phyloP scores from a whole-genome alignment of 2,113 vertebrate species.

The Eonycteris spelaea region DNA sequence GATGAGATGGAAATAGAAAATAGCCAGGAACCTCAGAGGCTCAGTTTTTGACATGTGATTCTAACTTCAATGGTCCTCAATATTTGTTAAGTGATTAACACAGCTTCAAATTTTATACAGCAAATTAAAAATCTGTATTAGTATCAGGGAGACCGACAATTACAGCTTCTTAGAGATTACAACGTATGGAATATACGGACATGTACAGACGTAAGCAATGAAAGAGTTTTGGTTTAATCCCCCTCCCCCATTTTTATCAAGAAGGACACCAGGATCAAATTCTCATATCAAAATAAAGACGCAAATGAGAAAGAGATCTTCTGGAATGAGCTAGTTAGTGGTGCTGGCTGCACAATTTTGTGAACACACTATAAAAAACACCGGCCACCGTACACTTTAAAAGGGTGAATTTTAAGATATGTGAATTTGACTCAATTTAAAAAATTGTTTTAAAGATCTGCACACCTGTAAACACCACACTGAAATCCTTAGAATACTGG shows the following conservation, averaged over 20 bases:
- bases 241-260: not conserved
- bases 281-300: not conserved
- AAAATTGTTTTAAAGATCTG: not conserved
- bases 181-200: not conserved
- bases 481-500: not conserved
- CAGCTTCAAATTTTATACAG: not conserved
- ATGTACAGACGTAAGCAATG: not conserved
- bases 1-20: not conserved
- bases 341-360: not conserved
- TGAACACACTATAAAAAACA: not conserved
- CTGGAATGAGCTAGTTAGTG: not conserved
- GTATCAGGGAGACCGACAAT: not conserved
- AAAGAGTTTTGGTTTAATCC: not conserved
- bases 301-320: not conserved
- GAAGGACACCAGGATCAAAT: not conserved
- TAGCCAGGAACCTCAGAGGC: not conserved
- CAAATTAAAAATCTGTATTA: not conserved
- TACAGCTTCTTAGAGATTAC: not conserved
- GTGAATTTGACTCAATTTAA: not conserved
- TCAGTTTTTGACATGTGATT: not conserved
- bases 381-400: not conserved
- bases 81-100: conserved; percentile 1
- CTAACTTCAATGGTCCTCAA: not conserved
- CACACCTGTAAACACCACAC: not conserved
- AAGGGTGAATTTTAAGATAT: not conserved